phyloP scores from a whole-genome alignment of 2,113 vertebrate species.

The Dicerorhinus sumatrensis region DNA sequence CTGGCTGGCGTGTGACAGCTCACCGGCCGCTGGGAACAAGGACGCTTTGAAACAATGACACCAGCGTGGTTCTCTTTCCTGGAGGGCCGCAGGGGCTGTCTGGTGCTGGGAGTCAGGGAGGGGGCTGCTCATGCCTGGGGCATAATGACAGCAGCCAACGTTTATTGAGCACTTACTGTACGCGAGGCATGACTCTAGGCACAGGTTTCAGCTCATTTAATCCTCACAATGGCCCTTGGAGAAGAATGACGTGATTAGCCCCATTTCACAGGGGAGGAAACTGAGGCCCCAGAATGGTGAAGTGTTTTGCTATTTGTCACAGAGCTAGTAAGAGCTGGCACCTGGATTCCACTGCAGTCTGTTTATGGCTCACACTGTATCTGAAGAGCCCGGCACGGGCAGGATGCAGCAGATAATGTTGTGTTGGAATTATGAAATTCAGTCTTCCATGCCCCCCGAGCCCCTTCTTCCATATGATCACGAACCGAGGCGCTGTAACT shows the following conservation, averaged over 20 bases:
- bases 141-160: neutral
- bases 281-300: too few species aligned
- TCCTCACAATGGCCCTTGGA: neutral
- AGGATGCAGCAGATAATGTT: too few species aligned
- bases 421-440: too few species aligned
- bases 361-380: too few species aligned
- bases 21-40: neutral
- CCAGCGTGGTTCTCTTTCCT: neutral
- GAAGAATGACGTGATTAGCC: rapidly evolving
- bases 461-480: too few species aligned
- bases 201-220: too few species aligned
- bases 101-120: neutral
- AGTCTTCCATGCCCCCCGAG: too few species aligned
- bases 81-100: neutral
- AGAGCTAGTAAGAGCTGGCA: too few species aligned
- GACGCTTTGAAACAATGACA: neutral
- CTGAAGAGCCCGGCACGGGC: too few species aligned
- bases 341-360: too few species aligned
- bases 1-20: neutral
- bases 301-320: too few species aligned
- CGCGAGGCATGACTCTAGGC: neutral
- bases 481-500: too few species aligned
- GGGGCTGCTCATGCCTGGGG: rapidly evolving
- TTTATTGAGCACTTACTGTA: neutral
- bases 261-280: neutral